Base-by-base conservation (phyloP, 2,113 vertebrate species). In the Cyanoramphus novaezelandiae region DNA sequence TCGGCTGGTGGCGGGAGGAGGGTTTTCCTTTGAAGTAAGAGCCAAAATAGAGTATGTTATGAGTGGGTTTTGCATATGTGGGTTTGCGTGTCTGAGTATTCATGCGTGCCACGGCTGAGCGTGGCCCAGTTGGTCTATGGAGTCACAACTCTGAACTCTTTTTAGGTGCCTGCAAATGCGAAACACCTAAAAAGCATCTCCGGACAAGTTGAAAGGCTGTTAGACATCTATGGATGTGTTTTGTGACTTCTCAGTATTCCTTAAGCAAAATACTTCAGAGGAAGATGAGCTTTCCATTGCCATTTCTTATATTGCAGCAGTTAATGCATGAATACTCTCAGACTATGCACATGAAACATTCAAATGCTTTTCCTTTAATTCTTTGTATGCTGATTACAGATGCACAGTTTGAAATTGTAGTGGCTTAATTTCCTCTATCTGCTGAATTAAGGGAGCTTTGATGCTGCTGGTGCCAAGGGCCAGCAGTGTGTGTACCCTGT, bases 201-300 rank as follows among this genome's bases (percentile, higher is more conserved):
- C 44, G 28, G 50, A 13, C 20, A 63, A 46, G 44, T 0, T 12
- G 11, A 20, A 46, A 78, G 4, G 17, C 8, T 55, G 0, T 7
- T 24, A 10, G 29, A 2, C 87, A 1, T 67, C 88, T 71, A 11
- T 7, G 7, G 18, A 0, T 46, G 9, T 72, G 23, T 52, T 68
- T 52, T 1, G 1, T 87, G 39, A 11, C 35, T 79, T 90, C 4
- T 25, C 8, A 60, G 11, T 3, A n/a, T 87, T 50, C 50, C 3
- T 69, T 9, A 3, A 49, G 69, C 62, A 28, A 50, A 43, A 29
- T 4, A 1, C 1, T 24, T 24, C 2, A 4, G 15, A 13, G 33
- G 10, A 85, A 19, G 27, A 14, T 33, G 47, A 76, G 7, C 25
- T 44, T 83, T 57, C 23, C 19, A 46, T 72, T 67, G 13, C 7